Evolutionary conservation across 2,888 invertebrate genomes (phyloP).

Genomic region (Lamellibrachia satsuma): DNA sequence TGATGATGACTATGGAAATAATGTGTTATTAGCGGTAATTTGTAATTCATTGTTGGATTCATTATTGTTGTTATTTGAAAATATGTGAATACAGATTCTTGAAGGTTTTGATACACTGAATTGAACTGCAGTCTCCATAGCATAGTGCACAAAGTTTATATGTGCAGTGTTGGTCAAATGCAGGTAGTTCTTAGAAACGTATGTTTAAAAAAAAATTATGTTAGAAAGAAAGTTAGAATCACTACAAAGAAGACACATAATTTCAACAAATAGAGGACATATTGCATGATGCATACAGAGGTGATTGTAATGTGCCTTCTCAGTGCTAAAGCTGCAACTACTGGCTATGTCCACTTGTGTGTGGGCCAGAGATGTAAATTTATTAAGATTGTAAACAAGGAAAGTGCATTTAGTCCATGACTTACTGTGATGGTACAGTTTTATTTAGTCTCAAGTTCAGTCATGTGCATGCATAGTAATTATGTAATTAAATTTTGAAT

Average conservation of each 20-base stretch:
- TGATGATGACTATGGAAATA: background rate
- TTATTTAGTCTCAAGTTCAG: too few species aligned
- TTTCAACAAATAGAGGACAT: background rate
- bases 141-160: too few species aligned
- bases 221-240: background rate
- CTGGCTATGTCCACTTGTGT: too few species aligned
- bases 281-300: background rate
- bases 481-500: too few species aligned
- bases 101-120: background rate
- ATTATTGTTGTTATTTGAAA: background rate
- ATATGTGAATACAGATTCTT: too few species aligned
- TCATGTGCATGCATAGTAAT: too few species aligned
- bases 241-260: background rate
- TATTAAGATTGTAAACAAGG: too few species aligned
- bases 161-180: background rate
- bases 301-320: background rate
- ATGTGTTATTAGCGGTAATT: background rate
- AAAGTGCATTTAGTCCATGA: too few species aligned
- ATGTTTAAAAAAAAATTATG: background rate
- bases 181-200: background rate
- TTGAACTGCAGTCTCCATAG: too few species aligned
- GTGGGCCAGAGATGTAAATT: too few species aligned
- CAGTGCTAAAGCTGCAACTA: too few species aligned
- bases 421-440: too few species aligned
- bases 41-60: background rate